A percentile compares a stretch with the other conserved stretches of the same genome.
Conservation (phyloP, 2,888 invertebrate species). For the Lasioglossum calceatum region DNA sequence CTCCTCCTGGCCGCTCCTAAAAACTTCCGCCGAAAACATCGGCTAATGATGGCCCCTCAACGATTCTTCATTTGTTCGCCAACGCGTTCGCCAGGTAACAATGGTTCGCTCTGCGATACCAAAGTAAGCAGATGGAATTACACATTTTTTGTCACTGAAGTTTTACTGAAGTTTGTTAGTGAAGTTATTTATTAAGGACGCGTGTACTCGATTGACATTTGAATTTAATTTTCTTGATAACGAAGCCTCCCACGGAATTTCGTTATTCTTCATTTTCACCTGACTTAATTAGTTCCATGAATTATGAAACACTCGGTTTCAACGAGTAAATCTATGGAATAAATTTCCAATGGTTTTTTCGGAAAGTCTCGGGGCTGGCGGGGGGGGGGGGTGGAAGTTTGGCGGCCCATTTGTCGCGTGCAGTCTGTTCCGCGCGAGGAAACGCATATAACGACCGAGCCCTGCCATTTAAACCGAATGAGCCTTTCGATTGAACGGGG, state of each 20-base stretch:
- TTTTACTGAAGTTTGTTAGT: no score
- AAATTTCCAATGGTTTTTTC: not conserved
- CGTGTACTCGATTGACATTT: no score
- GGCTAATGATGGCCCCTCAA: not conserved
- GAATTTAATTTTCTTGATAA: no score
- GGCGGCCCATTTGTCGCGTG: slow-evolving; percentile 15
- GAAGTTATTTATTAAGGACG: no score
- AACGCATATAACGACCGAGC: slow-evolving; percentile 20
- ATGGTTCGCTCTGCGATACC: not conserved
- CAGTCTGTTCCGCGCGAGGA: slow-evolving; percentile 16
- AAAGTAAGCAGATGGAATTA: not conserved
- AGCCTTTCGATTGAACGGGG: slow-evolving; percentile 5
- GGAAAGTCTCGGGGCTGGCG: not conserved
- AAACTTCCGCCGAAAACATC: not conserved
- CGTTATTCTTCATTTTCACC: no score
- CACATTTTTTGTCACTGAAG: no score
- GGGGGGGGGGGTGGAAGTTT: not conserved
- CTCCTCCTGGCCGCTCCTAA: not conserved
- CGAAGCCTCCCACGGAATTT: no score
- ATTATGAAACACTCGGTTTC: no score
- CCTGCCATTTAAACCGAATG: slow-evolving; percentile 14
- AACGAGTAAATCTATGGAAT: no score
- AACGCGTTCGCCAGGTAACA: not conserved
- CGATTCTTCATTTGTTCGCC: not conserved
- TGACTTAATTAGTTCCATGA: no score